phyloP scores from a whole-genome alignment of 2,888 invertebrate genomes.

The Papilio elwesi region DNA sequence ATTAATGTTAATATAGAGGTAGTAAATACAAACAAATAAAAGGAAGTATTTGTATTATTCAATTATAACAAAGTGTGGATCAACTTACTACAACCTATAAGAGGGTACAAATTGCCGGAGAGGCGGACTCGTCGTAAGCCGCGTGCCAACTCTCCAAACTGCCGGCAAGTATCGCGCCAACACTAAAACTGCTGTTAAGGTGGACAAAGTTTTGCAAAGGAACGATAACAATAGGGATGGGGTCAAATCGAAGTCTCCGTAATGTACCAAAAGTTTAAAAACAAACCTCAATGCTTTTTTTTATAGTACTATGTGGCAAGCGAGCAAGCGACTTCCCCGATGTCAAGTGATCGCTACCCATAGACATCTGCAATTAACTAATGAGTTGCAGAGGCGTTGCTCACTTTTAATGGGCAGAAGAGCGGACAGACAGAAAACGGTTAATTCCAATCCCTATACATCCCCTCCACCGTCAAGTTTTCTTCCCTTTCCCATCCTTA shows the following conservation, averaged over 20 bases:
- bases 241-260: slow-evolving; percentile 11
- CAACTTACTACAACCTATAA: slow-evolving; percentile 42
- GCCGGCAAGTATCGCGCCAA: slow-evolving; percentile 52
- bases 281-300: slow-evolving; percentile 46
- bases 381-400: too few species aligned
- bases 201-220: slow-evolving; percentile 64
- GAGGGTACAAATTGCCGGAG: slow-evolving; percentile 48
- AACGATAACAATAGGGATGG: slow-evolving; percentile 58
- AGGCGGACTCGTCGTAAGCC: slow-evolving; percentile 38
- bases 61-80: slow-evolving; percentile 47
- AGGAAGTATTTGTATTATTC: slow-evolving; percentile 43
- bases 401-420: too few species aligned
- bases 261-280: slow-evolving; percentile 38
- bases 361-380: too few species aligned
- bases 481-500: too few species aligned
- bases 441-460: too few species aligned
- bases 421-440: too few species aligned
- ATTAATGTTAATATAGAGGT: not conserved
- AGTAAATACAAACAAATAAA: too few species aligned
- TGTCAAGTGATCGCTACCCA: too few species aligned
- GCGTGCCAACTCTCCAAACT: slow-evolving; percentile 57
- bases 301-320: too few species aligned
- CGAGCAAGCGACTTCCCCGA: too few species aligned
- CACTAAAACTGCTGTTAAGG: slow-evolving; percentile 71
- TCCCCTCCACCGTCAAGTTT: too few species aligned